A percentile compares a stretch with the other conserved stretches of the same genome.
phyloP scores from a whole-genome alignment of 2,888 invertebrate genomes.

The Atethmia centrago region DNA sequence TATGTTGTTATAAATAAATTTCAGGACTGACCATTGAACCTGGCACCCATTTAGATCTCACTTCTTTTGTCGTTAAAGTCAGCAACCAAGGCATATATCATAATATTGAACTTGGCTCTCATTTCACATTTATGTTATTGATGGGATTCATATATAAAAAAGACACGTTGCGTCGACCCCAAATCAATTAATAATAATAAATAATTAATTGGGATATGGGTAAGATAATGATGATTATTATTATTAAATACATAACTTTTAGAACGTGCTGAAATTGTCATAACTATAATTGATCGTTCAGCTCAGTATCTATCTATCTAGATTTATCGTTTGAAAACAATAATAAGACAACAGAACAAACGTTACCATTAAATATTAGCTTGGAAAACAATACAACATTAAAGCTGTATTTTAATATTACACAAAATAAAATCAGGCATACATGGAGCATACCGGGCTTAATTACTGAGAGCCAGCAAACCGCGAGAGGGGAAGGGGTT shows the following conservation, averaged over 20 bases:
- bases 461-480: slow-evolving; percentile 66
- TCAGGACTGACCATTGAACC: too few species aligned
- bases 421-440: slow-evolving; percentile 52
- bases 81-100: too few species aligned
- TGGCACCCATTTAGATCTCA: too few species aligned
- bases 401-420: background rate
- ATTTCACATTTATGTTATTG: too few species aligned
- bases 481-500: slow-evolving; percentile 66
- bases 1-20: too few species aligned
- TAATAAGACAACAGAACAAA: background rate
- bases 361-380: background rate
- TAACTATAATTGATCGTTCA: background rate
- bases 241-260: background rate
- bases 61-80: too few species aligned
- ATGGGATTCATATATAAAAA: too few species aligned
- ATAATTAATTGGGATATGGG: background rate
- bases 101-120: too few species aligned
- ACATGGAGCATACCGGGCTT: slow-evolving; percentile 57
- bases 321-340: background rate
- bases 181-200: too few species aligned
- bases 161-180: background rate
- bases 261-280: too few species aligned
- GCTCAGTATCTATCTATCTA: background rate
- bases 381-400: background rate
- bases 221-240: background rate